Base-by-base conservation (phyloP, 1,140 invertebrate genomes). In the Trichonephila clavipes region DNA sequence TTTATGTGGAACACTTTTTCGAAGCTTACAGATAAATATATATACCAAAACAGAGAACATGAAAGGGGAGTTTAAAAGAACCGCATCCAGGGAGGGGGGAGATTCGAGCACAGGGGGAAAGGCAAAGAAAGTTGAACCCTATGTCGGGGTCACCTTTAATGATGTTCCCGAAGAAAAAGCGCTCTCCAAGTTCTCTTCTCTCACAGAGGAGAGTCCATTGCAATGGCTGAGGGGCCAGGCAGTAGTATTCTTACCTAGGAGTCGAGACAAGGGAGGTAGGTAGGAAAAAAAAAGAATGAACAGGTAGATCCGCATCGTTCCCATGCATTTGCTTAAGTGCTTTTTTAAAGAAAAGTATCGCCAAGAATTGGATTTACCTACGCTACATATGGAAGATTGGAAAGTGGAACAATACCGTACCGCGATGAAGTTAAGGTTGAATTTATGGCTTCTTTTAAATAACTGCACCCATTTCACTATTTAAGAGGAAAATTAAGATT, bases 81-180 rank as follows among this genome's bases (percentile, higher is more conserved):
- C 87, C 82, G 82, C 82, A 83, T 59, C 21, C 10, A 28, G 28
- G 51, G 51, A 16, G 8, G 82, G 69, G 89, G 89, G 88, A 21
- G 51, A 51, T 51, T 51, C 10, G 7, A 61, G 24, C 19, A 8
- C 21, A 64, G 24, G 62, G 64, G 64, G 88, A 61, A 66, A 69
- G 40, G 81, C 34, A 66, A 88, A 93, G 92, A 88, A 93, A 93
- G 86, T 88, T 93, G 85, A 88, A 93, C 85, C 64, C 92, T 12
- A 69, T 82, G 51, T 44, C 62, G 85, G 92, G 92, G 85, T 88
- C 85, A 88, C 92, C 86, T 93, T 93, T 93, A 93, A 93, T 93
- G 92, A 93, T 93, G 92, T 93, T 88, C 86, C 85, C 51, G 83
- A 88, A 93, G 92, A 88, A 88, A 93, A 93, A 86, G 77, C 34